These are phyloP conservation scores for Archips crataeganus DNA, from an alignment of 2,888 invertebrate species.

Conservation along the genomic window DNA sequence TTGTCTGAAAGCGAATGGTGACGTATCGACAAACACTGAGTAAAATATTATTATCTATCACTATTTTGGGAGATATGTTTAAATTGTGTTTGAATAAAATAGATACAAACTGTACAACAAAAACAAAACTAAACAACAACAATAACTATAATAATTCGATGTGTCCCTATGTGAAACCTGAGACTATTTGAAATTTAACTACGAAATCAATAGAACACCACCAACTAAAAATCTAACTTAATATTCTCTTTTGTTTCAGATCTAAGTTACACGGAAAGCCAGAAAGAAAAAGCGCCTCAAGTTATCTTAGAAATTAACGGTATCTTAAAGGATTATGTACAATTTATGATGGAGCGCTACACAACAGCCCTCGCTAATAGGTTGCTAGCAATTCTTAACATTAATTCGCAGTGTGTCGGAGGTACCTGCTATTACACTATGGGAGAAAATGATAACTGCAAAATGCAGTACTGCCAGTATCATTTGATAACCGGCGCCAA, in stretches of 20 bases:
- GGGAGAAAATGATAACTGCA: constrained; percentile 56
- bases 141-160: neutral
- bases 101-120: too few relatives aligned
- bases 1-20: neutral
- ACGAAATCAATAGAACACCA: neutral
- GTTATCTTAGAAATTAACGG: constrained; percentile 49
- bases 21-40: too few relatives aligned
- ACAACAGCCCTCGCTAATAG: constrained; percentile 61
- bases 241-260: constrained; percentile 49
- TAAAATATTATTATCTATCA: too few relatives aligned
- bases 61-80: too few relatives aligned
- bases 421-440: constrained; percentile 65
- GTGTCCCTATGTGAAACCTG: neutral
- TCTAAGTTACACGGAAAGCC: constrained; percentile 46
- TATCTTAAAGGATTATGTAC: constrained; percentile 55
- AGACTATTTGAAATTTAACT: neutral
- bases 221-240: neutral
- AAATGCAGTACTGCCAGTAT: constrained; percentile 60
- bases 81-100: too few relatives aligned
- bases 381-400: constrained; percentile 56
- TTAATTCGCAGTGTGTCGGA: constrained; percentile 60
- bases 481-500: constrained; percentile 57
- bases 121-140: neutral
- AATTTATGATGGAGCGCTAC: constrained; percentile 56
- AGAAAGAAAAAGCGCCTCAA: constrained; percentile 37